phyloP scores from a whole-genome alignment of 2,888 invertebrate species.

The Iselma pallidipennis region DNA sequence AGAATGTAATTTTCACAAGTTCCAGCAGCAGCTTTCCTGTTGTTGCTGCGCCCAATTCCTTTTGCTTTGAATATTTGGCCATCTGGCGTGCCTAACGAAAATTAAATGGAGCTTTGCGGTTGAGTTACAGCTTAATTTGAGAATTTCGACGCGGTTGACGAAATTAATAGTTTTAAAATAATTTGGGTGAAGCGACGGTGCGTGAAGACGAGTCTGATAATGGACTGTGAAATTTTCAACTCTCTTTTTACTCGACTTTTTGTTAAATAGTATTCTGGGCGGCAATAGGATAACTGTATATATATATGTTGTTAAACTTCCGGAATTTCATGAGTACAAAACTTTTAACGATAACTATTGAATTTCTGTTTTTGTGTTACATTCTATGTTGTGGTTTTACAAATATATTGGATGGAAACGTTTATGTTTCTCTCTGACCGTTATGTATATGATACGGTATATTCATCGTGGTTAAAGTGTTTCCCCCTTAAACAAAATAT shows the following conservation, averaged over 20 bases:
- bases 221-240: slow-evolving; percentile 10
- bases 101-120: slow-evolving; percentile 13
- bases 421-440: not conserved
- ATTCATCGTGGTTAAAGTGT: slow-evolving; percentile 1
- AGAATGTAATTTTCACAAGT: not conserved
- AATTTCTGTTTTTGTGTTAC: too few species aligned
- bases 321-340: not conserved
- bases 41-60: not conserved
- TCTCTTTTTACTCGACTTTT: not conserved
- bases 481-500: not conserved
- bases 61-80: not conserved
- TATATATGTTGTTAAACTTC: not conserved
- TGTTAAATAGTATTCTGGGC: not conserved
- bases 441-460: not conserved
- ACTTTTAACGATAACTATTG: not conserved
- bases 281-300: too few species aligned
- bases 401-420: not conserved
- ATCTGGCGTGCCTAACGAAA: slow-evolving; percentile 5
- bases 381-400: not conserved
- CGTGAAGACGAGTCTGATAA: slow-evolving; percentile 8
- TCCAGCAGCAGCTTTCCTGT: not conserved
- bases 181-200: slow-evolving; percentile 9
- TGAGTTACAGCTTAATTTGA: slow-evolving; percentile 16
- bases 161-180: slow-evolving; percentile 21
- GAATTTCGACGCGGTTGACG: slow-evolving; percentile 14